Conservation (phyloP, 2,113 vertebrate species). For the Gambusia holbrooki region DNA sequence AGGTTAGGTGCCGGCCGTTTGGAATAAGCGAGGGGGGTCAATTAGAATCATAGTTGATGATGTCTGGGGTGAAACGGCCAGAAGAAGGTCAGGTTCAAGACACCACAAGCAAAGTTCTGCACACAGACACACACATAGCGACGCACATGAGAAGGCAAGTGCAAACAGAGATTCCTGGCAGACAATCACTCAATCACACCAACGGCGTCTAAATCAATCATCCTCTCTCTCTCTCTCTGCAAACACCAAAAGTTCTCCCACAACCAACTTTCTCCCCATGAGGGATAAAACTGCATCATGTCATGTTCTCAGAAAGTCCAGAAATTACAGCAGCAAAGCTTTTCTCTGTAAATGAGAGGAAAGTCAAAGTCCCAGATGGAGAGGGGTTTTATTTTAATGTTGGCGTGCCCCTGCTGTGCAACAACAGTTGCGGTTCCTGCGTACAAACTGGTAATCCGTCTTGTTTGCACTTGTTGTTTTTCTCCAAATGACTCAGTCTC, state of each 20-base stretch:
- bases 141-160: constrained; percentile 28
- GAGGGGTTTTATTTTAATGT: constrained; percentile 30
- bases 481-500: constrained; percentile 56
- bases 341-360: constrained; percentile 41
- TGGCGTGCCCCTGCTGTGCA: constrained; percentile 15
- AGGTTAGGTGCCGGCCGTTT: constrained; percentile 55
- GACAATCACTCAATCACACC: constrained; percentile 44
- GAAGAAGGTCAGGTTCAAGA: constrained; percentile 34
- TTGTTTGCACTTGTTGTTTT: constrained; percentile 53
- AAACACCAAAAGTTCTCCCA: constrained; percentile 29
- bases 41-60: constrained; percentile 72
- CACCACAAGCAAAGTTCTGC: constrained; percentile 23
- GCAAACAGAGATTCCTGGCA: constrained; percentile 47
- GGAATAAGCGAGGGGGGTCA: constrained; percentile 68
- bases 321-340: constrained; percentile 48
- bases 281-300: constrained; percentile 26
- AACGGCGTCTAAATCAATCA: constrained; percentile 47
- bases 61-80: constrained; percentile 50
- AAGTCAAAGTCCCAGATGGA: constrained; percentile 58
- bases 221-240: constrained; percentile 14
- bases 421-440: constrained; percentile 36
- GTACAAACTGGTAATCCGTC: constrained; percentile 56
- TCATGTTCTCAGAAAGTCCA: constrained; percentile 46
- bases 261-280: constrained; percentile 11
- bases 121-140: constrained; percentile 15